phyloP scores from a whole-genome alignment of 1,140 invertebrate genomes.

The Leptonema lineaticorne region DNA sequence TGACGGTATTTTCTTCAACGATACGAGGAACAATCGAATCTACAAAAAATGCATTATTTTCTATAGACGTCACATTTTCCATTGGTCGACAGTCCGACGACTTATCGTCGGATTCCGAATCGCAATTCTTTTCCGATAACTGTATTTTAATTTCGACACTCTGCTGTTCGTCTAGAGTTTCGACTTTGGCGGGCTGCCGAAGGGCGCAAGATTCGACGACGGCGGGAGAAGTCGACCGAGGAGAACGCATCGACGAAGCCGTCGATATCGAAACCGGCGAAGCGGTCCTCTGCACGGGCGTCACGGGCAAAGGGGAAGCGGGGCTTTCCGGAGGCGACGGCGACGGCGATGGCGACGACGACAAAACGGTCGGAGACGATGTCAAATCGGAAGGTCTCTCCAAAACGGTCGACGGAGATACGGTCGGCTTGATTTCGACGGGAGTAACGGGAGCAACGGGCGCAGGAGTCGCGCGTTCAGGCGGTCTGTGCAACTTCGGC shows the following conservation, averaged over 20 bases:
- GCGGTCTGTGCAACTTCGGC: not conserved
- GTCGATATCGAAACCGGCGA: not conserved
- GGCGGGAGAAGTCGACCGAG: not conserved
- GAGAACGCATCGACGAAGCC: not conserved
- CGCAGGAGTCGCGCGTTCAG: constrained; percentile 23
- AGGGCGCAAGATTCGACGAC: no score
- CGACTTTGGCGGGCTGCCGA: no score
- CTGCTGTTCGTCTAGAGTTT: no score
- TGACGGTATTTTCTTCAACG: no score
- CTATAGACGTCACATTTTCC: no score
- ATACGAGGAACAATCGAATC: no score
- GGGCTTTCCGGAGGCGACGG: not conserved
- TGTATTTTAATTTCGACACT: no score
- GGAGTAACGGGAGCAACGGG: not conserved
- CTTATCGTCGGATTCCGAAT: no score
- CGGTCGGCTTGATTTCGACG: not conserved
- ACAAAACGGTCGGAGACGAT: not conserved
- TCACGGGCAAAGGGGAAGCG: not conserved
- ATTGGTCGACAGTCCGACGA: no score
- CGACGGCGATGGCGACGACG: not conserved
- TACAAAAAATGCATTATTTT: no score
- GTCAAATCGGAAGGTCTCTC: not conserved
- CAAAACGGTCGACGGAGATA: not conserved
- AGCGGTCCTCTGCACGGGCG: not conserved
- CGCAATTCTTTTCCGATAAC: no score